Evolutionary conservation across 2,113 vertebrate genomes (phyloP).

Genomic region (Hydrochoerus hydrochaeris): DNA sequence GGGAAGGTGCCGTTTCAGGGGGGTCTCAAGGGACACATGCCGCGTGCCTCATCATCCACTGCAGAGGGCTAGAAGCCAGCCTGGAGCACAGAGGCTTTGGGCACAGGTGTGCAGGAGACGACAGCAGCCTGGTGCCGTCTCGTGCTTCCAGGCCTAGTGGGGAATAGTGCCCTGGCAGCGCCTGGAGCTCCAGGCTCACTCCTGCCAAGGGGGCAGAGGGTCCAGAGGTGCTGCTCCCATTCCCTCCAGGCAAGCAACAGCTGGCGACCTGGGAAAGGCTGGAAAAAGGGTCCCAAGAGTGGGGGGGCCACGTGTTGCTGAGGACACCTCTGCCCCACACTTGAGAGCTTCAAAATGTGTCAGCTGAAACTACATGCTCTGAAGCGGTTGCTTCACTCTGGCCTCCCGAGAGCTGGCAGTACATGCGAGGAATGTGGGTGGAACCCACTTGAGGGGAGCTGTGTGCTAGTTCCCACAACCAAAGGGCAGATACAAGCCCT

Average conservation of each 20-base stretch:
- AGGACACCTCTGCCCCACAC: not conserved
- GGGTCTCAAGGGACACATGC: not conserved
- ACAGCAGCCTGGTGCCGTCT: not conserved
- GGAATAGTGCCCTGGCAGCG: not conserved
- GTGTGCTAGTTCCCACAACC: not conserved
- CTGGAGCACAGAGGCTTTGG: accelerated
- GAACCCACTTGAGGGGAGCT: not conserved
- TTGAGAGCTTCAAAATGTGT: not conserved
- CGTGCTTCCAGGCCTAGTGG: not conserved
- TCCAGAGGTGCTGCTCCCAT: not conserved
- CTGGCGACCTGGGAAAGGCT: not conserved
- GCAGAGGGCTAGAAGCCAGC: not conserved
- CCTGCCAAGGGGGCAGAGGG: not conserved
- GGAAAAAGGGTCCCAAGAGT: not conserved
- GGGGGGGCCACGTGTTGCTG: not conserved
- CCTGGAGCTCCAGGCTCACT: not conserved
- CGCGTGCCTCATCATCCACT: accelerated
- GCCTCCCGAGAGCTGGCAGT: not conserved
- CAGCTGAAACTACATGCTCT: not conserved
- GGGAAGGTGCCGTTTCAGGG: not conserved
- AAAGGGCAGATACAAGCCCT: not conserved
- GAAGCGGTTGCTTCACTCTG: not conserved
- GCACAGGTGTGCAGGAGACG: not conserved
- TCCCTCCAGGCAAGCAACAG: not conserved
- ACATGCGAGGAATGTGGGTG: not conserved